Conservation (phyloP, 2,888 invertebrate genomes). For the Hylaea fasciaria region DNA sequence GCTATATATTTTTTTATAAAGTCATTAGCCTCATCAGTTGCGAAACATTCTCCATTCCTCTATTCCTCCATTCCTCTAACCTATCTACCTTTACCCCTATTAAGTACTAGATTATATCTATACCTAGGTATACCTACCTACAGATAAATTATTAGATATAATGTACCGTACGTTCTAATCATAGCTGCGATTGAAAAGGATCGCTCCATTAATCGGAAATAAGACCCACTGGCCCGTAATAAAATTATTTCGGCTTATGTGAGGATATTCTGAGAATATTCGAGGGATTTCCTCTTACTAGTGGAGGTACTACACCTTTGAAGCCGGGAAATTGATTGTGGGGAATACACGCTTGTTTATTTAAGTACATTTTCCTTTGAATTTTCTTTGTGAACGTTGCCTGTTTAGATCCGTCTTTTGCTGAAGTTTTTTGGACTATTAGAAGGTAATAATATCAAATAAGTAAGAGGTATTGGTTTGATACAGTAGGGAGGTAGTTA, state of each 20-base stretch:
- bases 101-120: too few species aligned
- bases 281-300: constrained; percentile 10
- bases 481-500: too few species aligned
- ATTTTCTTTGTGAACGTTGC: neutral
- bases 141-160: constrained; percentile 2
- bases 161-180: constrained; percentile 23
- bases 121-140: too few species aligned
- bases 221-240: constrained; percentile 36
- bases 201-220: constrained; percentile 41
- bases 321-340: constrained; percentile 6
- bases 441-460: too few species aligned
- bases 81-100: too few species aligned
- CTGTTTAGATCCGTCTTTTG: too few species aligned
- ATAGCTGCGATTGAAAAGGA: constrained; percentile 34
- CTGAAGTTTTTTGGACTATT: too few species aligned
- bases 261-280: constrained; percentile 6
- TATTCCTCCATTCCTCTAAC: neutral
- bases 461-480: too few species aligned
- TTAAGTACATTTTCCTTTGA: neutral
- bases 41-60: too few species aligned
- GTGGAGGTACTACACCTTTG: constrained; percentile 15
- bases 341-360: neutral
- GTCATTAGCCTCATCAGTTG: too few species aligned
- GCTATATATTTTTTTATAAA: too few species aligned
- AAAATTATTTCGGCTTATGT: constrained; percentile 40